Percentiles rank a stretch among this genome's conserved stretches.
Evolutionary conservation across 2,888 invertebrate genomes (phyloP).

Genomic region (Tetramorium bicarinatum): DNA sequence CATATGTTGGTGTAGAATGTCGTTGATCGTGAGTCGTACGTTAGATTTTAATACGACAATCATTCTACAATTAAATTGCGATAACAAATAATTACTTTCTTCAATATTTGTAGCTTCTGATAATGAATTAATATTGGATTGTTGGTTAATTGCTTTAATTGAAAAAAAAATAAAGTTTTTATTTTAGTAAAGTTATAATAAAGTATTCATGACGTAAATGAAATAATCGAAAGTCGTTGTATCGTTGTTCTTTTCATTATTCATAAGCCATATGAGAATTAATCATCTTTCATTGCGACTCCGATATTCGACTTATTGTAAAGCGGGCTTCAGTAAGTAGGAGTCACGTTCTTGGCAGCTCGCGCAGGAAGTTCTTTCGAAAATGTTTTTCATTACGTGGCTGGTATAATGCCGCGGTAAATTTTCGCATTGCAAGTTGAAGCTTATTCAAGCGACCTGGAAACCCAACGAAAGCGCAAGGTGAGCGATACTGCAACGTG

Average conservation of each 20-base stretch:
- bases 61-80: no score
- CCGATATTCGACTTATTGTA: background rate
- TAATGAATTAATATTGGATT: no score
- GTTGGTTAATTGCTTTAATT: no score
- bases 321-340: background rate
- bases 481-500: slow-evolving; percentile 14
- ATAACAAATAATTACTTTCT: no score
- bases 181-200: no score
- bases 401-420: background rate
- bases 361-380: slow-evolving; percentile 35
- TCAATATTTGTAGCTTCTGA: no score
- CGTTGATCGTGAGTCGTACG: background rate
- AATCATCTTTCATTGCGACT: no score
- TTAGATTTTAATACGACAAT: background rate
- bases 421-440: slow-evolving; percentile 13
- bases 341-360: background rate
- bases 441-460: slow-evolving; percentile 22
- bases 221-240: no score
- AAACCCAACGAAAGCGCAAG: slow-evolving; percentile 29
- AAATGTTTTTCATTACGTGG: slow-evolving; percentile 16
- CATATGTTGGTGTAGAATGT: background rate
- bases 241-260: no score
- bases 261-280: no score
- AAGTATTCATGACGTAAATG: no score
- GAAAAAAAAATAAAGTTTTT: no score